Conservation (phyloP, 23 tunicate genomes). For the Halocynthia aurantium region DNA sequence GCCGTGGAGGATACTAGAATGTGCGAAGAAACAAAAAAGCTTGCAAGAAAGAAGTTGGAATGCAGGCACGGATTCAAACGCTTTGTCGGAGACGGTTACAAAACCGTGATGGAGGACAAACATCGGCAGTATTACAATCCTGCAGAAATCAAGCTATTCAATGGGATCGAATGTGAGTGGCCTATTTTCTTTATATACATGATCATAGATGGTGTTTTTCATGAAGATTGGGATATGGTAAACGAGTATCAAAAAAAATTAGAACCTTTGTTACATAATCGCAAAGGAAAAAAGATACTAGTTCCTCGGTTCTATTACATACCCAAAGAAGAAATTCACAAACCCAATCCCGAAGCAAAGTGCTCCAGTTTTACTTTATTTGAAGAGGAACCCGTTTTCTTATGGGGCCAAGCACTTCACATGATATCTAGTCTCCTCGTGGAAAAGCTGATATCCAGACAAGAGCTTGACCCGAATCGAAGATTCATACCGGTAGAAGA, state of each 20-base stretch:
- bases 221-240: constrained; percentile 36
- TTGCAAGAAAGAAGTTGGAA: constrained; percentile 35
- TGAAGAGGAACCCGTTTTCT: constrained; percentile 59
- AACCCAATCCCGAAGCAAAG: constrained; percentile 25
- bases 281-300: constrained; percentile 8
- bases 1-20: constrained; percentile 53
- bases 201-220: constrained; percentile 46
- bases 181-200: constrained; percentile 75
- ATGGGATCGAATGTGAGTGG: constrained; percentile 87
- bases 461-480: constrained; percentile 71
- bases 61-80: constrained; percentile 70
- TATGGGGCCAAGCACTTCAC: constrained; percentile 78
- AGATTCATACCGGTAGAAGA: constrained; percentile 47
- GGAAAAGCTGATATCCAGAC: constrained; percentile 43
- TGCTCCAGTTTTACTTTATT: constrained; percentile 30
- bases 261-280: constrained; percentile 24
- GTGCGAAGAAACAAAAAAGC: constrained; percentile 22
- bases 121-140: constrained; percentile 62
- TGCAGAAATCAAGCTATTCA: constrained; percentile 65
- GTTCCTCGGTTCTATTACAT: constrained; percentile 76
- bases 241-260: constrained; percentile 41
- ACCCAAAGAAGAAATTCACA: constrained; percentile 26
- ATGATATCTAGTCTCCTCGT: constrained; percentile 46
- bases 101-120: constrained; percentile 59
- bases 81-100: constrained; percentile 78